Base-by-base conservation (phyloP, 2,797 vertebrate species). In the Paramormyrops hopkinsi region DNA sequence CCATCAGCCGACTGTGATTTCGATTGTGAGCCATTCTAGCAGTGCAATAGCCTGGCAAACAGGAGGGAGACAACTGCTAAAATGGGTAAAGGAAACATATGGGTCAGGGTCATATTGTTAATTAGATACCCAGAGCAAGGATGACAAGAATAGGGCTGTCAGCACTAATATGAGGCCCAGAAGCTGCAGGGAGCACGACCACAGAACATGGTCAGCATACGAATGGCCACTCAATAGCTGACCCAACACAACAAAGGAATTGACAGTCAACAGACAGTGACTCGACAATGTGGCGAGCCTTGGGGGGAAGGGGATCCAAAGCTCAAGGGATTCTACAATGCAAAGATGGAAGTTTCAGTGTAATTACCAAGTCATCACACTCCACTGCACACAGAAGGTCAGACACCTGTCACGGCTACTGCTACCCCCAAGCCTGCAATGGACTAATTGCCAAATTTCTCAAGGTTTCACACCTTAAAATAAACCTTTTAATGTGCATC, bases 111-210 rank as follows among this genome's bases (percentile, higher is more conserved):
- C 73, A 79, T 17, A 19, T 37, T 79, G 14, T 79, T 19, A 79
- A 79, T 79, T 37, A n/a, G 33, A 1, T 19, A 37, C 33, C 17
- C 33, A 37, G 17, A 14, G 44, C 73, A 79, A 41, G 5, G 37
- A 37, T 19, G 33, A 79, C 17, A 79, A 3, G 73, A 33, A 29
- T 2, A 14, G 29, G 25, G 11, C 11, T 93, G 93, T 51, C 86
- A 93, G 22, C 91, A 94, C 93, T 93, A 94, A 96, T 95, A 94
- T 3, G 33, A 4, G 69, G 14, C 14, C 4, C 69, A 76, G 33
- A 76, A 41, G 14, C 69, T 84, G 37, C 44, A 9, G 73, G 48
- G 41, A 29, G 46, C 41, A 14, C 4, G 82, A 84, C 17, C 44
- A 48, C 44, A 48, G 41, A 46, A 41, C 33, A 46, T 41, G 37